phyloP scores from a whole-genome alignment of 2,113 vertebrate genomes.

The Aptenodytes forsteri region DNA sequence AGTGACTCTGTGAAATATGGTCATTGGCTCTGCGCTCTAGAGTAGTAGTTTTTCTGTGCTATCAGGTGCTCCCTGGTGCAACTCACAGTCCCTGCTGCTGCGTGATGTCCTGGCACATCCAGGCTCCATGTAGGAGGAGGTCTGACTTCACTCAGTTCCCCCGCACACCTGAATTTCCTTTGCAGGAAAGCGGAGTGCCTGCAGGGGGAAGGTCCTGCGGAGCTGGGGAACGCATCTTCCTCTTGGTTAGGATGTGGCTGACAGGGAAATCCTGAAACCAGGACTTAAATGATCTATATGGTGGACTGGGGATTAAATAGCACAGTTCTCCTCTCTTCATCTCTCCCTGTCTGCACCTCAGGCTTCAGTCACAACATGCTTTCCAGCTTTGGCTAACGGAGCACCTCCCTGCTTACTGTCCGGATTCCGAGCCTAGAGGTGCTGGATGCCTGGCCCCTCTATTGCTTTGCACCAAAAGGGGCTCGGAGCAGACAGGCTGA shows the following conservation, averaged over 20 bases:
- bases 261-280: neutral
- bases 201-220: neutral
- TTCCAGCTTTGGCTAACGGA: neutral
- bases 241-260: neutral
- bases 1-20: neutral
- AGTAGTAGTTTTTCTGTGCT: neutral
- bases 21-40: neutral
- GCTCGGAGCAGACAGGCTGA: neutral
- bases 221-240: neutral
- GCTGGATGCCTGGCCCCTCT: neutral
- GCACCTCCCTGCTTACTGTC: neutral
- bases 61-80: neutral
- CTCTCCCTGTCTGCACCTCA: rapidly evolving
- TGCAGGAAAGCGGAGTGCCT: neutral
- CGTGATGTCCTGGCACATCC: rapidly evolving
- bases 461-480: neutral
- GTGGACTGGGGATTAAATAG: neutral
- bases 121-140: rapidly evolving
- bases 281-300: neutral
- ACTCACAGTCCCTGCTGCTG: neutral
- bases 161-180: neutral
- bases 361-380: neutral
- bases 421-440: neutral
- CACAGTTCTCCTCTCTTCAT: neutral
- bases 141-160: neutral